These are phyloP conservation scores for Phoenoteleia sp. DNA, from an alignment of 2,888 invertebrate genomes.

Conservation along the genomic window DNA sequence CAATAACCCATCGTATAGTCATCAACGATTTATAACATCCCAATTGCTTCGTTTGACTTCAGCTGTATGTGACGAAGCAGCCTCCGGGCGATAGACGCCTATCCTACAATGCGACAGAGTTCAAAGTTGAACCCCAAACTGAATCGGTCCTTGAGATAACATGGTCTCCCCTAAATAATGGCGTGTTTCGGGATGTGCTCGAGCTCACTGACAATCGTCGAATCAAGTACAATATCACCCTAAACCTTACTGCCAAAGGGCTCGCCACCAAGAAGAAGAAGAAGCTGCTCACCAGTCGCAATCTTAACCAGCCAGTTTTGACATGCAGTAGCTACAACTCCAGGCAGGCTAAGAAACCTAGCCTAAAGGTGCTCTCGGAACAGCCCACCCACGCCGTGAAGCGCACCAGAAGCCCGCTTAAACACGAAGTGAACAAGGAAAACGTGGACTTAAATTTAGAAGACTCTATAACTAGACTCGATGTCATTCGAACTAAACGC, in stretches of 20 bases:
- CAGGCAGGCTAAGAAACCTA: neutral
- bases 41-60: conserved; percentile 33
- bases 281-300: neutral
- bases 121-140: conserved; percentile 88
- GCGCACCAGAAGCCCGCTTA: conserved; percentile 54
- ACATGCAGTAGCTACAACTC: conserved; percentile 23
- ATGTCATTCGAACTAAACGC: conserved; percentile 60
- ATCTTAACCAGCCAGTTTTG: neutral
- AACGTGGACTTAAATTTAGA: conserved; percentile 58
- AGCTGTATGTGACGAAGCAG: conserved; percentile 87
- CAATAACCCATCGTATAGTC: no score
- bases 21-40: neutral
- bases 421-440: conserved; percentile 66
- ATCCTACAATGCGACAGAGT: conserved; percentile 88
- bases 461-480: conserved; percentile 27
- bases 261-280: conserved; percentile 25
- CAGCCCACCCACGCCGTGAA: conserved; percentile 28
- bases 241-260: conserved; percentile 73
- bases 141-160: conserved; percentile 88
- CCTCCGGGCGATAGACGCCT: conserved; percentile 89
- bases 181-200: conserved; percentile 89
- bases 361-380: neutral
- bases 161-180: conserved; percentile 90
- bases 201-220: conserved; percentile 89
- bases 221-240: conserved; percentile 90